phyloP scores from a whole-genome alignment of 2,888 invertebrate species.

The Coenonympha arcania region DNA sequence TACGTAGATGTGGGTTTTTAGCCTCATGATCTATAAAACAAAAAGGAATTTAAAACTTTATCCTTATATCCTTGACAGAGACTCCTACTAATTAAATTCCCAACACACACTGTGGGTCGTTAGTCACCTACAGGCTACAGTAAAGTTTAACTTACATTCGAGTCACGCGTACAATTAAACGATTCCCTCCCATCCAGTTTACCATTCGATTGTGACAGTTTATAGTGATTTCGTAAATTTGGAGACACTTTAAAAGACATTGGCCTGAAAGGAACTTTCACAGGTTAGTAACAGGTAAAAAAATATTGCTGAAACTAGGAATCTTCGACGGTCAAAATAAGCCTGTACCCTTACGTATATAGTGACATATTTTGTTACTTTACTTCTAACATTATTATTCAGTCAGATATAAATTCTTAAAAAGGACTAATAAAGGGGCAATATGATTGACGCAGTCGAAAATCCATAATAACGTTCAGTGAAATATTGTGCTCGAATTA shows the following conservation, averaged over 20 bases:
- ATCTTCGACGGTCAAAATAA: not conserved
- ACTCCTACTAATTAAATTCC: constrained; percentile 4
- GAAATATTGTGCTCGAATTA: no score
- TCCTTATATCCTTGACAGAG: not conserved
- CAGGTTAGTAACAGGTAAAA: no score
- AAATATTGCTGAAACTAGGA: not conserved
- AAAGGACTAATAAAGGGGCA: no score
- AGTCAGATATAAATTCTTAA: no score
- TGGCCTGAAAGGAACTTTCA: not conserved
- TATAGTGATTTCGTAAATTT: not conserved
- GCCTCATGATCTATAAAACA: no score
- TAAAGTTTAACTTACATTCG: not conserved
- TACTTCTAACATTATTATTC: no score
- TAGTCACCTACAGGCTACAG: not conserved
- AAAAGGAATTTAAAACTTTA: not conserved
- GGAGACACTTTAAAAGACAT: not conserved
- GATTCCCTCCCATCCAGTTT: not conserved
- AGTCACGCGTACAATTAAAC: constrained; percentile 1
- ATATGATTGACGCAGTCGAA: no score
- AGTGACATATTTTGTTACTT: not conserved
- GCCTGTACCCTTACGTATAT: not conserved
- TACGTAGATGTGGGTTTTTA: no score
- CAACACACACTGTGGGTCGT: not conserved
- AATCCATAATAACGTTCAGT: no score
- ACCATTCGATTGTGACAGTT: not conserved